phyloP scores from a whole-genome alignment of 2,113 vertebrate species.

The Gymnogyps californianus region DNA sequence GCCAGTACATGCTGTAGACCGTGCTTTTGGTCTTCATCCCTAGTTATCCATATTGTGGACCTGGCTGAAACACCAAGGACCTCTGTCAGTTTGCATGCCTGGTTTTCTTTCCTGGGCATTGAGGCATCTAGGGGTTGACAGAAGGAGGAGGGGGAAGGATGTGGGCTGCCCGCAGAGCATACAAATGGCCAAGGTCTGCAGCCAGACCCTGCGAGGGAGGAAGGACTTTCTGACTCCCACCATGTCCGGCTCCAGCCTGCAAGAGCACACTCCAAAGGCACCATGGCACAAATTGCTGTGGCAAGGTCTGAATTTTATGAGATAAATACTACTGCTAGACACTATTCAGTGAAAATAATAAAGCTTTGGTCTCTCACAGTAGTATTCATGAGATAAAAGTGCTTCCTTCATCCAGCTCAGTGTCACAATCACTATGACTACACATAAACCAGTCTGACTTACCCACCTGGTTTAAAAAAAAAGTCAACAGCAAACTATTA shows the following conservation, averaged over 20 bases:
- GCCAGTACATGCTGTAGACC: background rate
- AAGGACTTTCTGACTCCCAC: background rate
- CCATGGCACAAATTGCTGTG: background rate
- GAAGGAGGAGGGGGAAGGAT: background rate
- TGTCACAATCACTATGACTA: background rate
- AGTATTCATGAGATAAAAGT: background rate
- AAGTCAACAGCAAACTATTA: background rate
- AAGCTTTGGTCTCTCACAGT: background rate
- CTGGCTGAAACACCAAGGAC: background rate
- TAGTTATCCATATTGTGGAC: background rate
- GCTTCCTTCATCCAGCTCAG: background rate
- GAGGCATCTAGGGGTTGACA: background rate
- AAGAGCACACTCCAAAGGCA: background rate
- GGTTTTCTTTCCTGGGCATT: background rate
- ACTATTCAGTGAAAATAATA: background rate
- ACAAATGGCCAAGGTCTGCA: background rate
- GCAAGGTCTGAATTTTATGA: background rate
- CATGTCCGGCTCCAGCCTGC: background rate
- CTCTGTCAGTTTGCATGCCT: background rate
- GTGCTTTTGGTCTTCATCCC: background rate
- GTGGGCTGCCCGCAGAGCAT: background rate
- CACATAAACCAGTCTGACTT: background rate
- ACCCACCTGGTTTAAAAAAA: rapidly evolving
- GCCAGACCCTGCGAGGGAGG: background rate
- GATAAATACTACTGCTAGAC: background rate